Conservation (phyloP, 2,797 vertebrate genomes). For the Eremophila alpestris region DNA sequence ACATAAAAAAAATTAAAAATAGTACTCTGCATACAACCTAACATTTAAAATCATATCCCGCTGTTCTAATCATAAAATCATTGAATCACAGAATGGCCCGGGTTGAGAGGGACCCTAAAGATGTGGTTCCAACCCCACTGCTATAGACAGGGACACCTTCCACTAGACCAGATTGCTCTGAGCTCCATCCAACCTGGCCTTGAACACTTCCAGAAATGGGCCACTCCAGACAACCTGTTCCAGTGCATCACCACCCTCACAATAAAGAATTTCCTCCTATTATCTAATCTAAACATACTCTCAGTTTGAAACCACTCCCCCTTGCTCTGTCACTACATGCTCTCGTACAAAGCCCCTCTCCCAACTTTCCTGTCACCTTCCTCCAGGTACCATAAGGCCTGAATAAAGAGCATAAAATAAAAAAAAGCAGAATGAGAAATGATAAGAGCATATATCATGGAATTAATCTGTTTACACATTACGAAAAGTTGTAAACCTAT, state of each 20-base stretch:
- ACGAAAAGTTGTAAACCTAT: neutral
- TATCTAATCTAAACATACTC: neutral
- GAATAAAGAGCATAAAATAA: neutral
- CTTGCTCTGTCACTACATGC: neutral
- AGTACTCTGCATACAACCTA: neutral
- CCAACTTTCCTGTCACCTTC: neutral
- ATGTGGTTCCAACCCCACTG: neutral
- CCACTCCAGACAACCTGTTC: neutral
- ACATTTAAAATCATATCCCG: neutral
- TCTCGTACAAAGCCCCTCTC: neutral
- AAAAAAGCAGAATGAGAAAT: neutral
- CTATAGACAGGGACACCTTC: neutral
- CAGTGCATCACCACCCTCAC: neutral
- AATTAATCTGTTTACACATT: neutral
- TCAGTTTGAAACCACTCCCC: neutral
- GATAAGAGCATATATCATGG: neutral
- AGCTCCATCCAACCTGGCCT: neutral
- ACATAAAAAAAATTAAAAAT: neutral
- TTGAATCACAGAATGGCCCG: neutral
- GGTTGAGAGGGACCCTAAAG: neutral
- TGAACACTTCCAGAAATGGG: neutral
- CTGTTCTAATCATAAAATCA: neutral
- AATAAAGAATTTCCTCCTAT: neutral
- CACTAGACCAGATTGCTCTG: neutral
- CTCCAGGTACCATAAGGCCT: neutral